These are phyloP conservation scores for Mellivora capensis DNA, from an alignment of 2,113 vertebrate genomes.

Conservation along the genomic window DNA sequence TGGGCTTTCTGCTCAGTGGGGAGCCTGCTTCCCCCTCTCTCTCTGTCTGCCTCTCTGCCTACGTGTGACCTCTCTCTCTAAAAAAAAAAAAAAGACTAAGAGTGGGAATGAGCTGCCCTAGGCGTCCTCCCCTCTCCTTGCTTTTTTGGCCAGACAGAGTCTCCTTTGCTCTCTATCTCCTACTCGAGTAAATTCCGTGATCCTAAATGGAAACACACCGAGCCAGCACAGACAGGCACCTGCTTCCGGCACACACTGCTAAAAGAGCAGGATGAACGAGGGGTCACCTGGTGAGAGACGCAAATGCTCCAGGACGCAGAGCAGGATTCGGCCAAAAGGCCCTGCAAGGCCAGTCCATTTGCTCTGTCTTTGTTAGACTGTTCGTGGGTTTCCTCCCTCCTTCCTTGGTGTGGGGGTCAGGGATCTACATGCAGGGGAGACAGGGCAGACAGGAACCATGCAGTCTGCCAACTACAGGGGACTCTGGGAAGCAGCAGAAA, in stretches of 20 bases:
- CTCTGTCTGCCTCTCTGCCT: no score
- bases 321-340: accelerated
- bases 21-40: no score
- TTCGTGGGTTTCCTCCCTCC: accelerated
- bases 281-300: accelerated
- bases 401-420: not conserved
- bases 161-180: not conserved
- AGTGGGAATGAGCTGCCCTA: accelerated
- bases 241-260: accelerated
- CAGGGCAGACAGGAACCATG: accelerated
- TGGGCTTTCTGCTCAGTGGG: no score
- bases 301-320: accelerated
- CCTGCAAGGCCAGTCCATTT: accelerated
- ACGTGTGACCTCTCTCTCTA: no score
- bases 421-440: no score
- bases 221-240: not conserved
- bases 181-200: not conserved
- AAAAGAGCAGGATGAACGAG: accelerated
- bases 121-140: no score
- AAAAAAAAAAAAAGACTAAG: no score
- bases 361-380: not conserved
- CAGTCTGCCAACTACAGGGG: not conserved
- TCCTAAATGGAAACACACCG: not conserved
- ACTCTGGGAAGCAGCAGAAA: not conserved
- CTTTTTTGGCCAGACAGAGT: not conserved